phyloP scores from a whole-genome alignment of 2,113 vertebrate species.

The Cyanistes caeruleus region DNA sequence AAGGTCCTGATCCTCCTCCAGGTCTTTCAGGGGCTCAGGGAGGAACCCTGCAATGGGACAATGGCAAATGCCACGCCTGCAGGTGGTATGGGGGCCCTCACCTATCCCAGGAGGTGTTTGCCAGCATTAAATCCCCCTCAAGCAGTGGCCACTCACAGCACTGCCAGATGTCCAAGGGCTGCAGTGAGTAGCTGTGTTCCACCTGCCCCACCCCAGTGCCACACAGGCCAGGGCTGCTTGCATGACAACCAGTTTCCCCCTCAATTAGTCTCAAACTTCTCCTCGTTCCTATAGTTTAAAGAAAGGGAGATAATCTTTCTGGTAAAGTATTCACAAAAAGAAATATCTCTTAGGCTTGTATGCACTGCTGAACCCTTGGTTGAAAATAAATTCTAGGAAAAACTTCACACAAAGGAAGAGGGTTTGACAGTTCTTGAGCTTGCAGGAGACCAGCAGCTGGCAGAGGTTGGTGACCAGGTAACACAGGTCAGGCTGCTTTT shows the following conservation, averaged over 20 bases:
- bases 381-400: neutral
- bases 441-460: neutral
- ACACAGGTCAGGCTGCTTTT: neutral
- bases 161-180: neutral
- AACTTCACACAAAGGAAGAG: neutral
- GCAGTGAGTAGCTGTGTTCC: neutral
- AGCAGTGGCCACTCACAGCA: accelerated
- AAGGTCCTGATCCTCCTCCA: neutral
- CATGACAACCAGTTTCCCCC: neutral
- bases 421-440: neutral
- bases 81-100: accelerated
- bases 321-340: neutral
- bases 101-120: neutral
- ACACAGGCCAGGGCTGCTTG: too few relatives aligned
- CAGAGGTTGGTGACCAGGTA: neutral
- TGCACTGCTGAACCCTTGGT: neutral
- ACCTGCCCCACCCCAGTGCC: neutral
- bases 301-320: neutral
- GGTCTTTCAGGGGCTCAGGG: neutral
- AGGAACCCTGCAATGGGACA: neutral
- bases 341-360: neutral
- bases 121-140: neutral
- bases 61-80: accelerated
- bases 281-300: neutral
- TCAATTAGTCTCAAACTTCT: neutral